Percentiles rank a stretch among this genome's conserved stretches.
These are phyloP conservation scores for Solenopsis fugax DNA, from an alignment of 1,140 invertebrate species.

Conservation along the genomic window DNA sequence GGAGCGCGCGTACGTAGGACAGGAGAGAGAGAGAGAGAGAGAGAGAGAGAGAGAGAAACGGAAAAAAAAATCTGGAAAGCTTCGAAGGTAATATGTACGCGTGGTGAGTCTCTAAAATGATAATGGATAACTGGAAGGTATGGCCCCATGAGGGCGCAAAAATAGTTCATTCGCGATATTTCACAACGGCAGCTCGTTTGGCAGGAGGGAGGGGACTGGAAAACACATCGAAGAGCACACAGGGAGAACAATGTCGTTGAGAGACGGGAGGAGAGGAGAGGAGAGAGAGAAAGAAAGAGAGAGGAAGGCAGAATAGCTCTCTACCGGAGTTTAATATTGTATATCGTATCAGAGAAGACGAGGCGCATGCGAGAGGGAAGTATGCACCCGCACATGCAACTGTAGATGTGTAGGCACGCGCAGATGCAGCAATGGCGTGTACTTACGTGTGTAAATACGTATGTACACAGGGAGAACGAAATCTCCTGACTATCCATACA, in stretches of 20 bases:
- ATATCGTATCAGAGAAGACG: conserved; percentile 42
- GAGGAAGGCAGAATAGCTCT: conserved; percentile 5
- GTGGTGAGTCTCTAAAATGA: conserved; percentile 49
- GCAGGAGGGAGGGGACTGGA: background rate
- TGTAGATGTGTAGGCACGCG: background rate
- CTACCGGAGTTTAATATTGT: conserved; percentile 51
- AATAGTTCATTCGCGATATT: conserved; percentile 59
- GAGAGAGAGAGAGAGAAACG: too few relatives aligned
- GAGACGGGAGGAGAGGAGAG: background rate
- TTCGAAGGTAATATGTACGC: conserved; percentile 31
- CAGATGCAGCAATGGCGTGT: background rate
- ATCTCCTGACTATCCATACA: conserved; percentile 7
- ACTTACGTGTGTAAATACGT: background rate
- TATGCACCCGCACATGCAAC: conserved; percentile 1
- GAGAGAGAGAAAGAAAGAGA: background rate
- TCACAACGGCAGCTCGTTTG: conserved; percentile 40
- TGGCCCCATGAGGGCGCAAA: conserved; percentile 41
- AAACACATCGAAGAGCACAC: conserved; percentile 31
- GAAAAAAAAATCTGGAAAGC: background rate
- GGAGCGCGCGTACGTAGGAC: background rate
- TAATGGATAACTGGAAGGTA: conserved; percentile 66
- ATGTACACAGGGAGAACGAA: conserved; percentile 10
- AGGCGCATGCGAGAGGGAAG: background rate
- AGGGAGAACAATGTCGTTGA: conserved; percentile 33
- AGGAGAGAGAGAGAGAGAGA: background rate